Evolutionary conservation across 92 coral and sea anemone species (phyloP).

Genomic region (Montipora capitata): DNA sequence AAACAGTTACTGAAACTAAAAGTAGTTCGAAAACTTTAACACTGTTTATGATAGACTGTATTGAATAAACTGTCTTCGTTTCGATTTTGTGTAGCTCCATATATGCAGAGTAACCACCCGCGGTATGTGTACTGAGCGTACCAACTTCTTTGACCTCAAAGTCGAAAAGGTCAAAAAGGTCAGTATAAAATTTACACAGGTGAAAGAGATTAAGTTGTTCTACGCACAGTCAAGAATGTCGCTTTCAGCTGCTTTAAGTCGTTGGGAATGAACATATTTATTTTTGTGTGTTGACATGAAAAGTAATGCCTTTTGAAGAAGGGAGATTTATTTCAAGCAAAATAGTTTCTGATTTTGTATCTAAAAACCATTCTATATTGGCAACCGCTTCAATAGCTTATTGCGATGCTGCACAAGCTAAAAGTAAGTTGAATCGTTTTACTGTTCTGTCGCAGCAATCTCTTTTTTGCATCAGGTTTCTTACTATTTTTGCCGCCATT

Average conservation of each 20-base stretch:
- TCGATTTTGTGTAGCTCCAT: background rate
- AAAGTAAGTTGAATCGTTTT: background rate
- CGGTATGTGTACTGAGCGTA: background rate
- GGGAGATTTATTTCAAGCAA: background rate
- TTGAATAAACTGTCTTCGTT: background rate
- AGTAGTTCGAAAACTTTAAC: background rate
- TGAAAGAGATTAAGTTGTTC: conserved; percentile 1
- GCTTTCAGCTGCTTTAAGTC: conserved; percentile 7
- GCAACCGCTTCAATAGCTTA: background rate
- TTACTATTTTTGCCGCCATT: background rate
- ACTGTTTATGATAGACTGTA: background rate
- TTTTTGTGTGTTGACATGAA: background rate
- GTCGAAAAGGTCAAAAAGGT: conserved; percentile 6
- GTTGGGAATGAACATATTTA: background rate
- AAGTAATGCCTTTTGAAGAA: conserved; percentile 1
- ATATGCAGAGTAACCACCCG: background rate
- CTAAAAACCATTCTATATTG: background rate
- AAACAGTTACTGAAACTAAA: background rate
- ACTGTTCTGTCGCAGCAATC: background rate
- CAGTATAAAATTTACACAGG: background rate
- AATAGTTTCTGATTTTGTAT: background rate
- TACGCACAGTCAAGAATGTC: background rate
- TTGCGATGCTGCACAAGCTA: background rate
- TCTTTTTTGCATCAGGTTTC: background rate
- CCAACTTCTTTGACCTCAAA: background rate